Evolutionary conservation across 2,797 vertebrate species (phyloP).

Genomic region (Alosa sapidissima): DNA sequence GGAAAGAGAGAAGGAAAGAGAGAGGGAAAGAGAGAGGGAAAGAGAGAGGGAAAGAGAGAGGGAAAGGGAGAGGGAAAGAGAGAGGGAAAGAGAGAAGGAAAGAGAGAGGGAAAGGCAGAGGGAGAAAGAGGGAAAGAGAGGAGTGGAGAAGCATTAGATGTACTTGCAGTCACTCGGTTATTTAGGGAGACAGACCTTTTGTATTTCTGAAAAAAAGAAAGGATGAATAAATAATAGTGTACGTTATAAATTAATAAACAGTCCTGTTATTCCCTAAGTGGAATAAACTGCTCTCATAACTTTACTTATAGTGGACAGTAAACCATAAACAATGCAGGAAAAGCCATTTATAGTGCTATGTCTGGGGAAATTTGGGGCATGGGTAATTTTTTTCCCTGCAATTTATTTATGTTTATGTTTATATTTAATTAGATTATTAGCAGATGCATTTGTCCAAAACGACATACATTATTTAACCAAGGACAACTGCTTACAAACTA

Average conservation of each 20-base stretch:
- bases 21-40: too few species aligned
- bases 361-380: background rate
- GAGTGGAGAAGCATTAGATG: slow-evolving; percentile 1
- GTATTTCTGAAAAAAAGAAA: background rate
- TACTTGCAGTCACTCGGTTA: background rate
- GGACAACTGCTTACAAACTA: too few species aligned
- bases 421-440: too few species aligned
- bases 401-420: background rate
- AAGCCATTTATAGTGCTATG: background rate
- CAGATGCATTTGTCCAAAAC: too few species aligned
- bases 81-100: background rate
- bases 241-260: slow-evolving; percentile 21
- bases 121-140: background rate
- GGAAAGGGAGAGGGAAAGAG: background rate
- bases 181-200: background rate
- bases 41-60: background rate
- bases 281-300: background rate
- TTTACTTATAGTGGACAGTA: background rate
- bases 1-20: too few species aligned
- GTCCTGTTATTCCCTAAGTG: background rate
- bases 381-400: background rate
- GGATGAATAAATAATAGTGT: background rate
- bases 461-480: too few species aligned
- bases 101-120: background rate
- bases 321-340: background rate